These are phyloP conservation scores for Catocala sponsa DNA, from an alignment of 2,888 invertebrate genomes.

Conservation along the genomic window DNA sequence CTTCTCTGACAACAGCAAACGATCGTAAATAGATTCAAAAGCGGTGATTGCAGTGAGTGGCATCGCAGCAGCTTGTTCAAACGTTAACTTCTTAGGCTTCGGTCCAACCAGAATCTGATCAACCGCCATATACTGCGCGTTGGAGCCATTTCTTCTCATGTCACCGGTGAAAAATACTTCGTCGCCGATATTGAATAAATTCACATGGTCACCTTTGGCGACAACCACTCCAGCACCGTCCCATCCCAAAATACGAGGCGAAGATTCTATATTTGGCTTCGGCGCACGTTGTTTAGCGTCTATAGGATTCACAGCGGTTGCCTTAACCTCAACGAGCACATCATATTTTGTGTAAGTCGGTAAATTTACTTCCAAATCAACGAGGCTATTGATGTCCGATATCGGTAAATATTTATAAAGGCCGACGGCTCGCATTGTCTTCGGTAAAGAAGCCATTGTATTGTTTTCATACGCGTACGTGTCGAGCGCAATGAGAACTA, in stretches of 20 bases:
- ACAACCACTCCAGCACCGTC: conserved; percentile 78
- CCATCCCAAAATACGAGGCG: conserved; percentile 75
- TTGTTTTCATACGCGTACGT: conserved; percentile 25
- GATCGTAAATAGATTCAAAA: conserved; percentile 73
- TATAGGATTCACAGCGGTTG: conserved; percentile 78
- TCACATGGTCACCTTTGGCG: conserved; percentile 65
- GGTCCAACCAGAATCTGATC: conserved; percentile 70
- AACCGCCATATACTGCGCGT: conserved; percentile 75
- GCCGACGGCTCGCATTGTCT: conserved; percentile 79
- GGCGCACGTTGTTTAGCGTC: conserved; percentile 77
- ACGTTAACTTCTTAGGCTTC: conserved; percentile 75
- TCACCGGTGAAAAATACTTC: conserved; percentile 79
- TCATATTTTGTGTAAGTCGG: conserved; percentile 67
- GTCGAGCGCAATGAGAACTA: conserved; percentile 12
- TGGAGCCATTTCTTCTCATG: conserved; percentile 70
- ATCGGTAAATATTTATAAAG: conserved; percentile 80
- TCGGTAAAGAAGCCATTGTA: conserved; percentile 62
- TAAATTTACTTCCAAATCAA: conserved; percentile 74
- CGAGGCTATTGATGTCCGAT: conserved; percentile 67
- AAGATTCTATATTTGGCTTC: conserved; percentile 66
- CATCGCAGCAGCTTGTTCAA: conserved; percentile 81
- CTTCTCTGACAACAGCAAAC: conserved; percentile 70
- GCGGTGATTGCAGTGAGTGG: conserved; percentile 76
- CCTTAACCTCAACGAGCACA: conserved; percentile 77
- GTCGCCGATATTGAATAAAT: conserved; percentile 71